Evolutionary conservation across 1,140 invertebrate species (phyloP), one percentile per base, ranked within the genome.

Genomic region (Micrasema minimum): DNA sequence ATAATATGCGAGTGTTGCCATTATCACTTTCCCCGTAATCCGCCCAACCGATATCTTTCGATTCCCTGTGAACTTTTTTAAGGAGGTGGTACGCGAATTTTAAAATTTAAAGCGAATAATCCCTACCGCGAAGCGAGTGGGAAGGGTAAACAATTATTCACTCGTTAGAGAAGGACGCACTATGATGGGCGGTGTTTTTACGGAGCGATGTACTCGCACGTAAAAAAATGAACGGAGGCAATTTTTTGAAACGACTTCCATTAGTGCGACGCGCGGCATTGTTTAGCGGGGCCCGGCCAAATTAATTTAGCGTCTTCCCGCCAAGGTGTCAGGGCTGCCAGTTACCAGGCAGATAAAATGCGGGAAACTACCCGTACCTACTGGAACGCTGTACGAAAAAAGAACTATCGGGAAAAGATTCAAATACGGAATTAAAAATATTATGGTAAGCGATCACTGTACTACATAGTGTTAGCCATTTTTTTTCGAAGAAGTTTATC

Each of bases 181-280:
- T 43, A 53, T 62, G 55, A 69, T 69, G 48, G 67, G 67, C 57
- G 67, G 67, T 71, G 69, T 71, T 71, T 71, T 71, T 71, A 71
- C 46, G 72, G 62, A 66, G 70, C 66, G 70, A 70, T 72, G 74
- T 72, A 70, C 74, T 71, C 66, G 74, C 74, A 72, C 74, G 74
- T 75, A 75, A 75, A 75, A 75, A 75, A 75, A 75, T 75, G 74
- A 75, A 71, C 74, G 74, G 74, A 71, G 74, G 74, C 74, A 75
- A 75, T 75, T 75, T 75, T 75, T 75, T 72, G 74, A 75, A 75
- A 75, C 74, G 74, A 72, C 74, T 75, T 75, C 74, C 74, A 75
- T 75, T 75, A 75, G 74, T 75, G 74, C 74, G 74, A 70, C 74
- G 74, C 70, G 66, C 74, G 74, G 74, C 74, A 75, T 75, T 75